These are phyloP conservation scores for Pygoscelis adeliae DNA, from an alignment of 2,113 vertebrate species.

Conservation along the genomic window DNA sequence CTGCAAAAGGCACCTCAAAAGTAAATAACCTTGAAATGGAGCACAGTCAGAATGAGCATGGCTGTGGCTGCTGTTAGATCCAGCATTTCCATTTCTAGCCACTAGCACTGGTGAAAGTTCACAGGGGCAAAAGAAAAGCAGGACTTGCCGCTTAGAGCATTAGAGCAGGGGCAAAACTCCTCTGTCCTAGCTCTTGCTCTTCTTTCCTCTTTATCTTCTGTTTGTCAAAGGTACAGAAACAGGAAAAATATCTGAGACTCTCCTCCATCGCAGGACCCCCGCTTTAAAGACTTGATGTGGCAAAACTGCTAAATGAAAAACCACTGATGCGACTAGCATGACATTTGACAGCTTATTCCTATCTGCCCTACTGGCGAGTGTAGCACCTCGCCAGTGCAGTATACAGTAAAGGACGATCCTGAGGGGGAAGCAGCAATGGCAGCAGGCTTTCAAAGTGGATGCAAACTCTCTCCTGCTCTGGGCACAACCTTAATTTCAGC, in stretches of 20 bases:
- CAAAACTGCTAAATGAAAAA: background rate
- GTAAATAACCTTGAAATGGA: background rate
- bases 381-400: background rate
- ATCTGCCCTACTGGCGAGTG: background rate
- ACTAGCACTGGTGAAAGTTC: background rate
- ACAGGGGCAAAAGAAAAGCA: background rate
- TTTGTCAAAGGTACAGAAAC: background rate
- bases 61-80: background rate
- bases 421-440: background rate
- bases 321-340: background rate
- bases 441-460: background rate
- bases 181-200: background rate
- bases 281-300: background rate
- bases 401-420: rapidly evolving
- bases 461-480: background rate
- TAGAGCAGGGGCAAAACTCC: background rate
- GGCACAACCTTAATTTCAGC: background rate
- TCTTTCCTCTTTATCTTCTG: background rate
- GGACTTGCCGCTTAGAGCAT: background rate
- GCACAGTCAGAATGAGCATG: background rate
- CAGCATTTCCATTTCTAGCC: background rate
- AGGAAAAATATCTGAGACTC: background rate
- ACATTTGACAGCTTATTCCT: background rate
- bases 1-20: background rate
- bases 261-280: background rate